Evolutionary conservation across 2,113 vertebrate genomes (phyloP).

Genomic region (Pantherophis guttatus): DNA sequence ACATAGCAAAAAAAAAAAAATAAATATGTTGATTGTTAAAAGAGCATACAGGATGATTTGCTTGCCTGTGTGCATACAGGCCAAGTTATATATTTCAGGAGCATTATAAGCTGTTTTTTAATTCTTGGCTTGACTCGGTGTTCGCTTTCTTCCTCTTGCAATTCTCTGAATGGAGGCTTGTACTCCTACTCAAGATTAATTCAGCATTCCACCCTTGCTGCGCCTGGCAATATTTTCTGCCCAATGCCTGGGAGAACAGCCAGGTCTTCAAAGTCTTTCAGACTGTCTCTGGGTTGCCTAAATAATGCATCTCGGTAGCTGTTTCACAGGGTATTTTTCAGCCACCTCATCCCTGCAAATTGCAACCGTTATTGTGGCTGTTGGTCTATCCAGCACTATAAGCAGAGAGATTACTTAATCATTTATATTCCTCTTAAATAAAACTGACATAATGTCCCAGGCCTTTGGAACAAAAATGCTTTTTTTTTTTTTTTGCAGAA

Average conservation of each 20-base stretch:
- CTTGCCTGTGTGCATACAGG: neutral
- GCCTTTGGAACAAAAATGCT: neutral
- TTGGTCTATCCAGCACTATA: neutral
- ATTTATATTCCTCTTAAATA: neutral
- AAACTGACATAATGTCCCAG: neutral
- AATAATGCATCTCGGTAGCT: neutral
- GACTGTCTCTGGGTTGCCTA: neutral
- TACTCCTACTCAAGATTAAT: neutral
- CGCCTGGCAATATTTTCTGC: neutral
- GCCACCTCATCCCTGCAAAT: neutral
- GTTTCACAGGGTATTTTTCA: neutral
- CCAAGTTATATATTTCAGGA: neutral
- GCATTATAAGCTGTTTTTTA: neutral
- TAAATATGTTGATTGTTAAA: neutral
- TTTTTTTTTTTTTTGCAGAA: neutral
- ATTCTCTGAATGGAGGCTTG: neutral
- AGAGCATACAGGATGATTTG: neutral
- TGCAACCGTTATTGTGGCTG: neutral
- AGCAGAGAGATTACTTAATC: slow-evolving; percentile 14
- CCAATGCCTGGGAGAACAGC: neutral
- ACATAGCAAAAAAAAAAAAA: neutral
- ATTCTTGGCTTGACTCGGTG: neutral
- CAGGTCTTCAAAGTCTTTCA: neutral
- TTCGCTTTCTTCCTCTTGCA: neutral
- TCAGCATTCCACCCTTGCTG: neutral